A percentile compares a stretch with the other conserved stretches of the same genome.
Conservation (phyloP, 2,113 vertebrate genomes). For the Burhinus bistriatus region DNA sequence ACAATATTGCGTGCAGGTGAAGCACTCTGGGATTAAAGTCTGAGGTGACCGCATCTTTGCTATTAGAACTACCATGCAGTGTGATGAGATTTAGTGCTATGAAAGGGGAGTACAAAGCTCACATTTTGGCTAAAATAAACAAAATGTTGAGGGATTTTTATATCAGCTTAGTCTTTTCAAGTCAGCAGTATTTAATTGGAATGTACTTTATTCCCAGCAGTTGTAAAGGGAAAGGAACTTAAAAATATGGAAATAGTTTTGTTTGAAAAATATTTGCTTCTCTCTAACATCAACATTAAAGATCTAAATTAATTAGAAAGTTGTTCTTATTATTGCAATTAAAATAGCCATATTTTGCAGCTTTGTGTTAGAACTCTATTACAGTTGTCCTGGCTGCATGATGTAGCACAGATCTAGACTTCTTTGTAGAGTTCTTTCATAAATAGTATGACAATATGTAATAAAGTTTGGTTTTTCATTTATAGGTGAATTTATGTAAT, state of each 20-base stretch:
- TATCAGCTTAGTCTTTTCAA: background rate
- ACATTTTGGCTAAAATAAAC: background rate
- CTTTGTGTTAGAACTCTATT: background rate
- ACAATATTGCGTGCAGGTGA: background rate
- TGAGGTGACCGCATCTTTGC: background rate
- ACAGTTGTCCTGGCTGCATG: background rate
- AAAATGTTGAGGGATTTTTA: background rate
- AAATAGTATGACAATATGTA: background rate
- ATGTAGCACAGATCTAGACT: background rate
- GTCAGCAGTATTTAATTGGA: background rate
- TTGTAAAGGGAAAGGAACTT: background rate
- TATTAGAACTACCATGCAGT: background rate
- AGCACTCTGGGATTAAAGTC: background rate
- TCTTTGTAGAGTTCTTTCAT: background rate
- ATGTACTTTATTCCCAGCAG: background rate
- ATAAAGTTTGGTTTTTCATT: background rate
- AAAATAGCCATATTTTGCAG: background rate
- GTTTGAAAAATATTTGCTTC: background rate
- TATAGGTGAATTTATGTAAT: background rate
- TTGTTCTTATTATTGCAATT: background rate
- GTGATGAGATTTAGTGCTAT: background rate
- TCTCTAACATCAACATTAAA: background rate
- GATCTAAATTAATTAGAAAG: background rate
- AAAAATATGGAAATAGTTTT: background rate
- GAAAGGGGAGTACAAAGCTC: background rate